Evolutionary conservation across 2,888 invertebrate genomes (phyloP).

Genomic region (Amphipoea oculea): DNA sequence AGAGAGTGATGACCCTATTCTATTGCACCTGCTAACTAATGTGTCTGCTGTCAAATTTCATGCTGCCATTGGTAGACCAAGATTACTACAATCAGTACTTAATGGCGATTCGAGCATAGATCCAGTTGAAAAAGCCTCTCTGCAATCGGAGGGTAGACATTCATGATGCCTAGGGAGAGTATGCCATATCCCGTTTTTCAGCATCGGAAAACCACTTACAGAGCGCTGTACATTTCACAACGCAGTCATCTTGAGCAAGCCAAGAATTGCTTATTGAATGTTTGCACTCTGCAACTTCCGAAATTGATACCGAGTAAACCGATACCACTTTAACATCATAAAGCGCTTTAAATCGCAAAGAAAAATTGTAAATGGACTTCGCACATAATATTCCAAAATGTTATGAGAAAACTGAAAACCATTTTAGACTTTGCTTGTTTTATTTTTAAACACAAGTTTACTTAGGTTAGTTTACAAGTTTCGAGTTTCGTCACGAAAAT

Average conservation of each 20-base stretch:
- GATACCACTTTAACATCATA: not conserved
- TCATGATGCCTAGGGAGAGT: too few relatives aligned
- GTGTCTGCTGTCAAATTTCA: not conserved
- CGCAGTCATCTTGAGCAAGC: not conserved
- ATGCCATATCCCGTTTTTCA: not conserved
- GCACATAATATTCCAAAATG: not conserved
- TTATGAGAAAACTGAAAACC: not conserved
- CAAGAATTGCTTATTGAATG: not conserved
- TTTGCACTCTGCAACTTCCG: not conserved
- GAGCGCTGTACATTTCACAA: not conserved
- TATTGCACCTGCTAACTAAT: not conserved
- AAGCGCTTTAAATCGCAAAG: not conserved
- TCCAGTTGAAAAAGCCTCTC: not conserved
- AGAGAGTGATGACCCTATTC: conserved; percentile 2
- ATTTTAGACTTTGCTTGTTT: not conserved
- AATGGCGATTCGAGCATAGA: not conserved
- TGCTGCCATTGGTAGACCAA: not conserved
- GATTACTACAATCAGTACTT: not conserved
- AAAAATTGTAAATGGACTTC: not conserved
- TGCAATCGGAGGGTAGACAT: not conserved
- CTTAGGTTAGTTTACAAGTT: not conserved
- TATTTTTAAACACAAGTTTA: not conserved
- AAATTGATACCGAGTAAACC: not conserved
- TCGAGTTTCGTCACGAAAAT: not conserved
- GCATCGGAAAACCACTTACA: conserved; percentile 1